phyloP scores from a whole-genome alignment of 30 jellyfish, hydroid and myxozoan genomes.

The Catostylus mosaicus region DNA sequence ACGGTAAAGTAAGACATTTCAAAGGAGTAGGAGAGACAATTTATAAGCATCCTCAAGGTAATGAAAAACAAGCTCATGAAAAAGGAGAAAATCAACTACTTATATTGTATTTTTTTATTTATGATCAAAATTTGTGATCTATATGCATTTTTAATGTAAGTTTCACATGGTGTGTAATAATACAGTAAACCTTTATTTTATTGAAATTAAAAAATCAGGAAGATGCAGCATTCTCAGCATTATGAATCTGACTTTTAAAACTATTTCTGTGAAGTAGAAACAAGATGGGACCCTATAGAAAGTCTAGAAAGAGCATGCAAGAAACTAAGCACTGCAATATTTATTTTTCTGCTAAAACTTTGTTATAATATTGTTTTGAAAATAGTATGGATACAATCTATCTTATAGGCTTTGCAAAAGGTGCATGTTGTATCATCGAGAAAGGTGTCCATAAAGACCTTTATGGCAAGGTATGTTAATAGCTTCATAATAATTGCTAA shows the following conservation, averaged over 20 bases:
- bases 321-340: not conserved
- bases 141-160: no score
- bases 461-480: conserved; percentile 79
- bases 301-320: no score
- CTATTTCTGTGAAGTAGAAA: no score
- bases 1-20: conserved; percentile 91
- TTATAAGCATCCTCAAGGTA: conserved; percentile 75
- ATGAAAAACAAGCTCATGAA: conserved; percentile 65
- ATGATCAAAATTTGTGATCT: no score
- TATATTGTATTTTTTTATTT: not conserved
- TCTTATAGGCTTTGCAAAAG: conserved; percentile 57
- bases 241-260: no score
- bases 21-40: conserved; percentile 85
- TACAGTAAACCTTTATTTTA: no score
- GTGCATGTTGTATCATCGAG: conserved; percentile 66
- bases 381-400: not conserved
- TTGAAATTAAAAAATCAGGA: no score
- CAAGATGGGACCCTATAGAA: no score
- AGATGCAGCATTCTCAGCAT: no score
- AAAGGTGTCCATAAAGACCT: conserved; percentile 81
- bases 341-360: not conserved
- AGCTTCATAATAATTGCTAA: not conserved
- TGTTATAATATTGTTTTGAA: not conserved
- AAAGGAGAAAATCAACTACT: not conserved
- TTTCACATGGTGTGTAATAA: no score